A percentile compares a stretch with the other conserved stretches of the same genome.
Evolutionary conservation across 2,797 vertebrate species (phyloP).

Genomic region (Lophius americanus): DNA sequence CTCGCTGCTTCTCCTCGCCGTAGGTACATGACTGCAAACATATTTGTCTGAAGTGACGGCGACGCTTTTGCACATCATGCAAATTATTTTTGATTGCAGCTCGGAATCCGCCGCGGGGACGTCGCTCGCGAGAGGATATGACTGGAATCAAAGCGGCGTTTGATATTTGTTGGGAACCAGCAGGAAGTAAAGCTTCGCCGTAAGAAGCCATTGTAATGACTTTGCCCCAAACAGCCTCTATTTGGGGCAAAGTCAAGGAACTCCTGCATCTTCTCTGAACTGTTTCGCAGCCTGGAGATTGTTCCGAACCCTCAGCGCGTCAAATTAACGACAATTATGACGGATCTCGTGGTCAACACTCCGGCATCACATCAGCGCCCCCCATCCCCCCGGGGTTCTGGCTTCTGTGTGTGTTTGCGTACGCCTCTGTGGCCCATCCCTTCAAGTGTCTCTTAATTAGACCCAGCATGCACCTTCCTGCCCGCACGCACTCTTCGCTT

Average conservation of each 20-base stretch:
- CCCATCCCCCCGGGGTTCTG: constrained; percentile 38
- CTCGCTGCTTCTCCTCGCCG: constrained; percentile 7
- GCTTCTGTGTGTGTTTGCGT: constrained; percentile 28
- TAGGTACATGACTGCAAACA: constrained; percentile 41
- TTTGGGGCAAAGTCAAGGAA: constrained; percentile 21
- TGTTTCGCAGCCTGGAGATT: constrained; percentile 46
- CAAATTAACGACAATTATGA: constrained; percentile 76
- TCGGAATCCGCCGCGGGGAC: constrained; percentile 46
- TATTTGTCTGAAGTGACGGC: constrained; percentile 43
- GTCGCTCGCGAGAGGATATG: constrained; percentile 41
- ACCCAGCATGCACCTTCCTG: constrained; percentile 80
- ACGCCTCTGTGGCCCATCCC: constrained; percentile 71
- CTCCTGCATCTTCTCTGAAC: constrained; percentile 32
- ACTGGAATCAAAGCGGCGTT: constrained; percentile 67
- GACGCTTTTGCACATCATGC: constrained; percentile 44
- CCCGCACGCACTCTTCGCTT: constrained; percentile 77
- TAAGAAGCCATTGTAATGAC: constrained; percentile 79
- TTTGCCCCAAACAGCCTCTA: constrained; percentile 53
- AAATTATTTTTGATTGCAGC: constrained; percentile 64
- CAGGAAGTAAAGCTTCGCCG: constrained; percentile 70
- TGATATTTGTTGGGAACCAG: constrained; percentile 67
- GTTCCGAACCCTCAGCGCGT: constrained; percentile 52
- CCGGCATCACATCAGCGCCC: constrained; percentile 40
- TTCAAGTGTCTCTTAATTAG: constrained; percentile 88
- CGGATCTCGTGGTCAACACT: constrained; percentile 55